Base-by-base conservation (phyloP, 2,888 invertebrate genomes). In the Acanthococcus lagerstroemiae region DNA sequence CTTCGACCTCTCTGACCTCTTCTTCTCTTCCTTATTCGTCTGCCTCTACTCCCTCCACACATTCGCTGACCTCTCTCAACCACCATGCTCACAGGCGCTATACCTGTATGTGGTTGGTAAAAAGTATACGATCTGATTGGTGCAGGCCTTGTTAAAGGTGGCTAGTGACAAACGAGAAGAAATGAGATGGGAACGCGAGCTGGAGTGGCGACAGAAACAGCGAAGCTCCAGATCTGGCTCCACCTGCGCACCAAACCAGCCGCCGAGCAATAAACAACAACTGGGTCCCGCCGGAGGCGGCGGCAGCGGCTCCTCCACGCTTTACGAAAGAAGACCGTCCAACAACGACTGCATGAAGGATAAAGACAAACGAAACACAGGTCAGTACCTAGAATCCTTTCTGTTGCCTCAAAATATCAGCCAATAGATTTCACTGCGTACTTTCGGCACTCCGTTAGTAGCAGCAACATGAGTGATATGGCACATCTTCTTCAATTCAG, bases 191-290 rank as follows among this genome's bases (percentile, higher is more conserved):
- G 66, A 66, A 27, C 56, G 60, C 46, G 77, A 78, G 67, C 72
- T 77, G 68, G 78, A 78, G 66, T 77, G 76, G 74, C 74, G 66
- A 9, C 66, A 66, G 50, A 66, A 66, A 30, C 66, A 66, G 46
- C 26, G 50, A 26, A 48, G 5, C 5, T 25, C 48, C 21, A 56
- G 56, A 22, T 55, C 66, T 1, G 48, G 48, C 19, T 66, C 66
- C 22, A 25, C 56, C 7, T 45, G 24, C 7, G 50, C 37, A 30
- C 63, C 63, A n/a, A 54, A 44, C 37, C 63, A 63, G 24, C 63
- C 52, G 25, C 63, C 27, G 30, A 50, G 26, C 15, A 50, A 63
- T 21, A 21, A 22, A 22, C 46, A 45, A 15, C 19, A n/a, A 17
- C 46, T 17, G 46, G 5, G 17, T 15, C 46, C 15, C 17, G 9